Evolutionary conservation across 1,140 invertebrate genomes (phyloP).

Genomic region (Danaus melanippus): DNA sequence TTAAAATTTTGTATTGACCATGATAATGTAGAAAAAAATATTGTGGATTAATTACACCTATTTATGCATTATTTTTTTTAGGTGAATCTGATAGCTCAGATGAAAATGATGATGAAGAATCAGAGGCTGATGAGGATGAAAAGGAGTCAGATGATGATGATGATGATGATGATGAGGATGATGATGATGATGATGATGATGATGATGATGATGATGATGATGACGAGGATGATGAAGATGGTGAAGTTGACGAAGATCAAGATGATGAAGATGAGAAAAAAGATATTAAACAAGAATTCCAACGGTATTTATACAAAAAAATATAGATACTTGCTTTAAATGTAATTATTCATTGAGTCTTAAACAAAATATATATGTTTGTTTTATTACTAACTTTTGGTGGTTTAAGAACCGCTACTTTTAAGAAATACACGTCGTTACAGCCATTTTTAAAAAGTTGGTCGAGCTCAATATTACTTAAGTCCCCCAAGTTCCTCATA

Average conservation of each 20-base stretch:
- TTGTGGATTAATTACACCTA: no score
- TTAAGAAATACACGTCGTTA: no score
- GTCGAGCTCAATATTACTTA: no score
- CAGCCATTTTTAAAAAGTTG: no score
- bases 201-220: conserved; percentile 52
- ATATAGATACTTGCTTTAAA: background rate
- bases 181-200: conserved; percentile 49
- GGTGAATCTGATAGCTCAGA: conserved; percentile 57
- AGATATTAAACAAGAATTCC: conserved; percentile 35
- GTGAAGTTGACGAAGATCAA: no score
- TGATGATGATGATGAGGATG: conserved; percentile 47
- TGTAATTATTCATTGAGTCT: no score
- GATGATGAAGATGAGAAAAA: conserved; percentile 45
- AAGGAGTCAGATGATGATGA: conserved; percentile 43
- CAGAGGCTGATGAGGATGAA: conserved; percentile 25
- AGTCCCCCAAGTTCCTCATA: no score
- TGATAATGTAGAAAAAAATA: background rate
- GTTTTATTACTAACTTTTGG: no score
- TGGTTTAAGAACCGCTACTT: no score
- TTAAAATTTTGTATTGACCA: conserved; percentile 4
- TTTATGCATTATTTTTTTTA: conserved; percentile 11
- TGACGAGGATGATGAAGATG: no score
- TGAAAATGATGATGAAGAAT: conserved; percentile 49
- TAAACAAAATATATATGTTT: no score
- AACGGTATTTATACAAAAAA: conserved; percentile 28